Evolutionary conservation across 2,797 vertebrate genomes (phyloP), one percentile per base, ranked within the genome.

Genomic region (Eulemur rubriventer): DNA sequence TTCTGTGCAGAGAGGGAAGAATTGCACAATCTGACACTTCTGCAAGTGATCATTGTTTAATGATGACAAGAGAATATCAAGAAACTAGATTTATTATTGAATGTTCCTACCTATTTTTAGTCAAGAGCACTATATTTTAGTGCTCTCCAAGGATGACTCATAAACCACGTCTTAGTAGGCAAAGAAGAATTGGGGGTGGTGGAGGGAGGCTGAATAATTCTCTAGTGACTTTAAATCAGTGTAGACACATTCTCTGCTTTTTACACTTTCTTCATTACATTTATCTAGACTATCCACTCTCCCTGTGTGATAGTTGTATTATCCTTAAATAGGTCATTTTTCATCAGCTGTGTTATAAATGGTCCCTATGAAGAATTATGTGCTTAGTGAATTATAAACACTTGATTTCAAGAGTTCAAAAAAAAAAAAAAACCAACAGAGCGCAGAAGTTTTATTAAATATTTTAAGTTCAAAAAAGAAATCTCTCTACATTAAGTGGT

Each of bases 71-170:
- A 90, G 79, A 73, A 33, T 96, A 97, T 88, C 93, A 83, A 96
- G 86, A 96, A 94, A 95, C 92, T 79, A 91, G 93, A 97, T 96
- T 94, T 96, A 95, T 95, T 97, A 89, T 93, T 57, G 57, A 96
- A 94, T 95, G 87, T 78, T 89, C 87, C 83, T 93, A 65, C 12
- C 85, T 96, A 95, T 96, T 96, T 98, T 98, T 97, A 96, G 95
- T 95, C 28, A 57, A 89, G 76, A 73, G 82, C 26, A 93, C 59
- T 92, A 35, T 97, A 83, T 97, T 96, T 95, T 93, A 89, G 93
- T 72, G 22, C 43, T 83, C 61, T 9, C 61, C 9, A n/a, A 79
- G 57, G 97, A 69, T 95, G 95, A 97, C 80, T 97, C 97, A 97
- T 97, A 84, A 89, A 67, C 86, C 76, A 81, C 79, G 61, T 92